Evolutionary conservation across 2,113 vertebrate species (phyloP).

Genomic region (Alouatta palliata): DNA sequence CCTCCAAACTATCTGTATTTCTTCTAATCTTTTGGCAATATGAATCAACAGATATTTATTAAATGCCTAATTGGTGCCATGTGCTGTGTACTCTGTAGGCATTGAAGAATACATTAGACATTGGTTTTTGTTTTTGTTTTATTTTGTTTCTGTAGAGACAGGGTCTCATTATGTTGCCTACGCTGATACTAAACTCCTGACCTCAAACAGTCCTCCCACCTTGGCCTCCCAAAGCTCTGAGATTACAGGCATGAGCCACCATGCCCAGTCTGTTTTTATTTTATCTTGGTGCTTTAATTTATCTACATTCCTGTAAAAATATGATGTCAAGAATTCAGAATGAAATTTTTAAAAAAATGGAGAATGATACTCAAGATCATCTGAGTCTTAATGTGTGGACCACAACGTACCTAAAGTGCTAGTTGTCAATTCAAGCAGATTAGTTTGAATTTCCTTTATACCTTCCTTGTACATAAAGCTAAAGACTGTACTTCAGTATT

Average conservation of each 20-base stretch:
- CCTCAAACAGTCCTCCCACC: too few relatives aligned
- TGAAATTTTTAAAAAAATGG: neutral
- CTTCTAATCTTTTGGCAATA: neutral
- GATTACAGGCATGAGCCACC: too few relatives aligned
- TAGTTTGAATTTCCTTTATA: neutral
- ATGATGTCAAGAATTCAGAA: neutral
- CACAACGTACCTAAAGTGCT: neutral
- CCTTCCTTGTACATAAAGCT: neutral
- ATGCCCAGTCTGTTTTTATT: neutral
- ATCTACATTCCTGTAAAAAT: neutral
- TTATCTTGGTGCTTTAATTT: neutral
- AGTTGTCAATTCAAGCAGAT: constrained; percentile 7
- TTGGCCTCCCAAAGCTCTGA: too few relatives aligned
- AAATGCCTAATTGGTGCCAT: neutral
- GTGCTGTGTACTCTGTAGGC: neutral
- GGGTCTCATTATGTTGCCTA: too few relatives aligned
- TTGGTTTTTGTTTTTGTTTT: neutral
- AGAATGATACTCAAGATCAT: neutral
- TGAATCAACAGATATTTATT: neutral
- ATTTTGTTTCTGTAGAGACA: neutral
- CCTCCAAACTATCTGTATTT: neutral
- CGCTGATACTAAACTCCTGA: too few relatives aligned
- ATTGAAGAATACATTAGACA: neutral
- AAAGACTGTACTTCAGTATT: neutral
- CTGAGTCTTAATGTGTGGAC: neutral